These are phyloP conservation scores for Drosophila simulans DNA, from an alignment of 1,140 invertebrate species.

Conservation along the genomic window DNA sequence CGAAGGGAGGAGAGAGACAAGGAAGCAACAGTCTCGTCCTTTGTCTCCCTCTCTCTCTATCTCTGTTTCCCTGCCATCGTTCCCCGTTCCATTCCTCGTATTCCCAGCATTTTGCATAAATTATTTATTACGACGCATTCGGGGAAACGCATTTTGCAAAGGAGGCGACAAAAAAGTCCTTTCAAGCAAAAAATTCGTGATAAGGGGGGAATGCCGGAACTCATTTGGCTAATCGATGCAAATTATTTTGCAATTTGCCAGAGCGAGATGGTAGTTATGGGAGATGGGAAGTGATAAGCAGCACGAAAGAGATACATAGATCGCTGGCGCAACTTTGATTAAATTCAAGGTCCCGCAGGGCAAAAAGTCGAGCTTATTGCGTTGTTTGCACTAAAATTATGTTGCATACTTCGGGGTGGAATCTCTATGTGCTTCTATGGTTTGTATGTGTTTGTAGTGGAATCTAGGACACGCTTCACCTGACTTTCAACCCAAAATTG, in stretches of 20 bases:
- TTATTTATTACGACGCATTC: slow-evolving; percentile 79
- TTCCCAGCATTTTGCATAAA: slow-evolving; percentile 49
- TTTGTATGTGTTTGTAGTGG: slow-evolving; percentile 13
- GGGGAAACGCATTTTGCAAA: slow-evolving; percentile 46
- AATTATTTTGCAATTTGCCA: slow-evolving; percentile 39
- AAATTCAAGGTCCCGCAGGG: slow-evolving; percentile 34
- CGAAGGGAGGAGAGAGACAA: slow-evolving; percentile 24
- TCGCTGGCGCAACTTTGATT: slow-evolving; percentile 26
- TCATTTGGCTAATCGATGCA: slow-evolving; percentile 52
- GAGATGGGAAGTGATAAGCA: too few species aligned
- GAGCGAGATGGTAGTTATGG: neutral
- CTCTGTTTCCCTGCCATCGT: slow-evolving; percentile 18
- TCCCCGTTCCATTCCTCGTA: slow-evolving; percentile 37
- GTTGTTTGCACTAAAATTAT: slow-evolving; percentile 46
- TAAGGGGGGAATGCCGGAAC: slow-evolving; percentile 6
- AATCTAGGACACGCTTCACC: slow-evolving; percentile 47
- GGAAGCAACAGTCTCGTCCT: slow-evolving; percentile 59
- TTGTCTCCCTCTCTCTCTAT: slow-evolving; percentile 5
- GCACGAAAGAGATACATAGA: neutral
- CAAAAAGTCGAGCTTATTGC: slow-evolving; percentile 35
- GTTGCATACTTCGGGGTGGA: slow-evolving; percentile 53
- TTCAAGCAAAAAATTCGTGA: slow-evolving; percentile 1
- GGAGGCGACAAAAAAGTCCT: slow-evolving; percentile 18
- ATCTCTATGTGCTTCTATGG: slow-evolving; percentile 13
- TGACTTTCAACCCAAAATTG: slow-evolving; percentile 17